Evolutionary conservation across 1,140 invertebrate species (phyloP), one percentile per base, ranked within the genome.

Genomic region (Laupala kohalensis): DNA sequence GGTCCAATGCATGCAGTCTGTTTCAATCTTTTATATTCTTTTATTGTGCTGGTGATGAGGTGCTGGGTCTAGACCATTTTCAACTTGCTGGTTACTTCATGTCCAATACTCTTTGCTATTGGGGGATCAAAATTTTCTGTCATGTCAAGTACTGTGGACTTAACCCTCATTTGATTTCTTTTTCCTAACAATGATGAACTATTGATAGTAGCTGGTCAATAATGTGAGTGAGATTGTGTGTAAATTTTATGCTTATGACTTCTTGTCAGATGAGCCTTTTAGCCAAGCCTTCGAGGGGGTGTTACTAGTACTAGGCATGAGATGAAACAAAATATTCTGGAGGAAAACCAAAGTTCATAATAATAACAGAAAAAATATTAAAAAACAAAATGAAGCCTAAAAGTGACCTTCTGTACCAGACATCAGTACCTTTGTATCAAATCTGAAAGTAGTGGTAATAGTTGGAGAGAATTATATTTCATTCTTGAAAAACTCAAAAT

Each of bases 391-490:
- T 67, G 71, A 72, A 72, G 66, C 71, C 71, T 68, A 72, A 72
- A 72, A 72, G 71, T 72, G 71, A 72, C 71, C 71, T 72, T 72
- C 28, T 67, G 63, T 67, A 72, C 71, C 63, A 62, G 67, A 66
- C 26, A 67, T 65, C 63, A 66, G 70, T 72, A 72, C 65, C 71
- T 67, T 53, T 62, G n/a, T 72, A 68, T 64, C 23, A 64, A 19
- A 67, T 72, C 12, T 67, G 65, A 30, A 26, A 68, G 6, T 67
- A 67, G 28, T 67, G 24, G 25, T 19, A 63, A 68, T 72, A 72
- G 71, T 72, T 72, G 65, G 25, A 67, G 65, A 67, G 37, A 72
- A 68, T 72, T 72, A 72, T 72, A 72, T 72, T 72, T 68, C 71
- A 72, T 72, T 64, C 71, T 72, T 62, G 63, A 72, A 72, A 64